Conservation (phyloP, 1,140 invertebrate species). For the Drosophila sulfurigaster region DNA sequence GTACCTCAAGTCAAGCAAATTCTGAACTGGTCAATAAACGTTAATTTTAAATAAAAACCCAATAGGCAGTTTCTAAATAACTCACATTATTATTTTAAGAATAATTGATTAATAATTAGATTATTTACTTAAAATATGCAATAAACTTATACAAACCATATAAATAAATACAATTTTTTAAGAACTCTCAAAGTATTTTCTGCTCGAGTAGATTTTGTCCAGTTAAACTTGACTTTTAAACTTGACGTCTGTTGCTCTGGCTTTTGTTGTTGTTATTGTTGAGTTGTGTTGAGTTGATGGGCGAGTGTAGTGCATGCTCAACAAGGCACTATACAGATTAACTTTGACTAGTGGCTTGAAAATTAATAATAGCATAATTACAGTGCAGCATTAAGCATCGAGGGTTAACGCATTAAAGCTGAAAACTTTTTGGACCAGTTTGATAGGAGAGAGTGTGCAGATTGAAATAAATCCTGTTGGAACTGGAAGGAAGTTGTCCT, state of each 20-base stretch:
- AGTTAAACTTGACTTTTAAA: neutral
- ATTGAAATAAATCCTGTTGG: slow-evolving; percentile 50
- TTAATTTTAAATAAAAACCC: too few species aligned
- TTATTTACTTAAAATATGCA: neutral
- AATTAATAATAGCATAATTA: slow-evolving; percentile 74
- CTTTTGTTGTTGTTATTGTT: slow-evolving; percentile 6
- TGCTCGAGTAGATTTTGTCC: slow-evolving; percentile 1
- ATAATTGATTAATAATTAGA: too few species aligned
- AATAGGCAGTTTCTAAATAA: too few species aligned
- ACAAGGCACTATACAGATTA: slow-evolving; percentile 50
- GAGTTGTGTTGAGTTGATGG: slow-evolving; percentile 5
- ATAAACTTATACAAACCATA: neutral
- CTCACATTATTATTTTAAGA: too few species aligned
- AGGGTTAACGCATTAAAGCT: slow-evolving; percentile 29
- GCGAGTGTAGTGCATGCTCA: slow-evolving; percentile 49
- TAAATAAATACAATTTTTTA: slow-evolving; percentile 5
- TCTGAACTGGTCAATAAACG: too few species aligned
- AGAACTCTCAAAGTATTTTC: slow-evolving; percentile 7
- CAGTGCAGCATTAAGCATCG: slow-evolving; percentile 30
- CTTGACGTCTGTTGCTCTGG: neutral
- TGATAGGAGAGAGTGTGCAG: slow-evolving; percentile 16
- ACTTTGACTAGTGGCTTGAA: slow-evolving; percentile 48
- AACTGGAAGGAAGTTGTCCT: slow-evolving; percentile 25
- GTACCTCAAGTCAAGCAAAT: too few species aligned
- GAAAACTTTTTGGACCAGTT: neutral